These are phyloP conservation scores for Phragmatobia fuliginosa DNA, from an alignment of 2,888 invertebrate species.

Conservation along the genomic window DNA sequence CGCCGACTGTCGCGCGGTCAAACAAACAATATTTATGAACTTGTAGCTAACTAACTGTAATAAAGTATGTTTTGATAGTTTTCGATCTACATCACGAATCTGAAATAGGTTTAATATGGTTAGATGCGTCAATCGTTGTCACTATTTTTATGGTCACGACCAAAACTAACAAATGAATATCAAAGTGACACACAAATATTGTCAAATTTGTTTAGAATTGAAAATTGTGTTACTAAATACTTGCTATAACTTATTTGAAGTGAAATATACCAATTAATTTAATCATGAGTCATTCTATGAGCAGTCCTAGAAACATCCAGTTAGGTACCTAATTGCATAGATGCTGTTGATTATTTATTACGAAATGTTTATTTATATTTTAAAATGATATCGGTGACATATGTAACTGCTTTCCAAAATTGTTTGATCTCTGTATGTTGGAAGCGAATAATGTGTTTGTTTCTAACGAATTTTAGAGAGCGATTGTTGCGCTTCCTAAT, in stretches of 20 bases:
- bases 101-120: slow-evolving; percentile 16
- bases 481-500: neutral
- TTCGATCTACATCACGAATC: neutral
- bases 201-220: slow-evolving; percentile 13
- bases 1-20: slow-evolving; percentile 16
- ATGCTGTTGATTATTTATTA: neutral
- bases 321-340: slow-evolving; percentile 61
- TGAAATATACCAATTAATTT: slow-evolving; percentile 18
- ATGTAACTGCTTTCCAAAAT: neutral
- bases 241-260: slow-evolving; percentile 23
- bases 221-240: slow-evolving; percentile 17
- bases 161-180: slow-evolving; percentile 22
- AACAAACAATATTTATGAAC: neutral
- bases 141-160: slow-evolving; percentile 4
- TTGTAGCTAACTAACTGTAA: neutral
- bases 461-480: neutral
- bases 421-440: neutral
- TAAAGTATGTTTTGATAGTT: neutral
- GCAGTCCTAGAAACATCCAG: slow-evolving; percentile 81
- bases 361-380: neutral
- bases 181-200: slow-evolving; percentile 12
- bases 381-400: slow-evolving; percentile 6
- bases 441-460: neutral
- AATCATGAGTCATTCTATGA: slow-evolving; percentile 82
- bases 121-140: neutral